These are phyloP conservation scores for Acanthurus leucopareius DNA, from an alignment of 2,797 vertebrate genomes.

Conservation along the genomic window DNA sequence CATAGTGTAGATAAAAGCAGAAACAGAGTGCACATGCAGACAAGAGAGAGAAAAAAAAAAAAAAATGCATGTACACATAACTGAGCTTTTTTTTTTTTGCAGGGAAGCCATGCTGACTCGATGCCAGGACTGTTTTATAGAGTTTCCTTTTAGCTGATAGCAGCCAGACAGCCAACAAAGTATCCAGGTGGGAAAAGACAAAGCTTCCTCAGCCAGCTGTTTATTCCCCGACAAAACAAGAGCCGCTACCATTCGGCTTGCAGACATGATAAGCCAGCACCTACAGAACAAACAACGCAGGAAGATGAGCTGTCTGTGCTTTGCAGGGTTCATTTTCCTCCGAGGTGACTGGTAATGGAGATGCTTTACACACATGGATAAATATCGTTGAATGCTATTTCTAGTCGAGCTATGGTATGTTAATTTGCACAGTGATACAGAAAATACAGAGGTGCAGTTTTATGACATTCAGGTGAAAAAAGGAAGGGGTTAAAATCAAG, in stretches of 20 bases:
- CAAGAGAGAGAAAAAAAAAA: conserved; percentile 1
- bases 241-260: conserved; percentile 34
- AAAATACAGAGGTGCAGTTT: conserved; percentile 7
- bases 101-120: conserved; percentile 26
- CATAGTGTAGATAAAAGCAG: conserved; percentile 28
- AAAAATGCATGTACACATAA: conserved; percentile 8
- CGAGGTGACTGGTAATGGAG: neutral
- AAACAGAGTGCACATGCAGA: conserved; percentile 13
- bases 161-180: conserved; percentile 48
- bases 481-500: neutral
- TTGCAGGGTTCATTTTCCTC: neutral
- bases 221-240: conserved; percentile 38
- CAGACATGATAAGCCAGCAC: conserved; percentile 22
- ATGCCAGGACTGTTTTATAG: conserved; percentile 44
- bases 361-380: neutral
- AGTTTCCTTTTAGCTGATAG: conserved; percentile 60
- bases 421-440: neutral
- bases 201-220: conserved; percentile 55
- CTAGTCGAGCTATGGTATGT: neutral
- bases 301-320: conserved; percentile 14
- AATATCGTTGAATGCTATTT: neutral
- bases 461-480: neutral
- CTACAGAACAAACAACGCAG: conserved; percentile 35
- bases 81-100: conserved; percentile 16
- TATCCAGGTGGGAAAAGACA: conserved; percentile 64